phyloP scores from a whole-genome alignment of 1,140 invertebrate genomes.

The Platyura marginata region DNA sequence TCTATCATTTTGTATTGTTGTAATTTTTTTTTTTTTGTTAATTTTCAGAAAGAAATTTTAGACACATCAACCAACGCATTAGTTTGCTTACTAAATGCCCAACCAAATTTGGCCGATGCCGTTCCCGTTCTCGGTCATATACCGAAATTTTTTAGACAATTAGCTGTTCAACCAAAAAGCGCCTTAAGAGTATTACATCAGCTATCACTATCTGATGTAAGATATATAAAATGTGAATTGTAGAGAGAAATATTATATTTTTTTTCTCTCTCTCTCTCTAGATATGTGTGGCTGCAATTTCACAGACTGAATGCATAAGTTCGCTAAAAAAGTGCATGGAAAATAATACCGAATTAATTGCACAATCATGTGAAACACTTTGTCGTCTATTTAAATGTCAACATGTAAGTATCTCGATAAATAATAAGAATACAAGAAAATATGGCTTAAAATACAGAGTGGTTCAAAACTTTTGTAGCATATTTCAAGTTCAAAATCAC shows the following conservation, averaged over 20 bases:
- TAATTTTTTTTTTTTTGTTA: not conserved
- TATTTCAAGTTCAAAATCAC: not conserved
- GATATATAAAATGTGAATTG: slow-evolving; percentile 1
- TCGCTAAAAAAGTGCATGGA: slow-evolving; percentile 78
- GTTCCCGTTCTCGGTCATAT: slow-evolving; percentile 89
- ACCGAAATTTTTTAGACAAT: slow-evolving; percentile 67
- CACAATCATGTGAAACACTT: slow-evolving; percentile 74
- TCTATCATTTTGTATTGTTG: not conserved
- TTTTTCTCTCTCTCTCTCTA: slow-evolving; percentile 13
- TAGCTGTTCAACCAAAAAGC: slow-evolving; percentile 53
- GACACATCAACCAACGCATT: slow-evolving; percentile 72
- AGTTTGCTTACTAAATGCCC: slow-evolving; percentile 62
- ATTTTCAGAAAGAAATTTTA: slow-evolving; percentile 51
- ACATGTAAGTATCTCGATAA: slow-evolving; percentile 48
- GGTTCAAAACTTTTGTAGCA: no score
- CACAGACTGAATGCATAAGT: slow-evolving; percentile 61
- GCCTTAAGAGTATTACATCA: slow-evolving; percentile 76
- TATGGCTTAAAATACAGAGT: slow-evolving; percentile 10
- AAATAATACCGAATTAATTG: slow-evolving; percentile 60
- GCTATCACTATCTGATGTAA: slow-evolving; percentile 63
- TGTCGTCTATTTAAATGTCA: slow-evolving; percentile 62
- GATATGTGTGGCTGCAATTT: slow-evolving; percentile 59
- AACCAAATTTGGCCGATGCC: slow-evolving; percentile 74
- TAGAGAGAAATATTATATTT: not conserved
- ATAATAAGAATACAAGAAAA: slow-evolving; percentile 6